Evolutionary conservation across 2,113 vertebrate species (phyloP).

Genomic region (Crotalus viridis): DNA sequence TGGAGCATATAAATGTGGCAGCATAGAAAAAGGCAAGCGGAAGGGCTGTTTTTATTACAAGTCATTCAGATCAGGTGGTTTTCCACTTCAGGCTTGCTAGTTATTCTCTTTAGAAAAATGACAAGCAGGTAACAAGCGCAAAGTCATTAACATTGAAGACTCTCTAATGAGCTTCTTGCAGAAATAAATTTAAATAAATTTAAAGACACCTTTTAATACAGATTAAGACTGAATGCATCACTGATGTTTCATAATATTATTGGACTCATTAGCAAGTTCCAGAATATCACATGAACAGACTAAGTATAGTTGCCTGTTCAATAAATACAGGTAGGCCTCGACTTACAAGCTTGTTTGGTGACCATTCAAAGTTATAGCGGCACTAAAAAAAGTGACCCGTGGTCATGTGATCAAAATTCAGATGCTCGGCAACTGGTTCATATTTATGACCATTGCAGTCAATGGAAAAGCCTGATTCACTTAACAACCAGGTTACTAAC

Average conservation of each 20-base stretch:
- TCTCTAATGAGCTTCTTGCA: slow-evolving; percentile 22
- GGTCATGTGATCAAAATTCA: not conserved
- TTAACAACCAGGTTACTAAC: not conserved
- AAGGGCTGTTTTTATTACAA: slow-evolving; percentile 9
- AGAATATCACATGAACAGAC: not conserved
- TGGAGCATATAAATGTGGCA: not conserved
- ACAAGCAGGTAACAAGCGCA: not conserved
- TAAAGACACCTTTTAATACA: slow-evolving; percentile 4
- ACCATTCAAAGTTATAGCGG: not conserved
- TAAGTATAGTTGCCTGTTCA: not conserved
- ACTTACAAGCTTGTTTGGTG: not conserved
- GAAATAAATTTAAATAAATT: slow-evolving; percentile 19
- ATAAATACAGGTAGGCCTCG: not conserved
- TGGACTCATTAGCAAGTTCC: not conserved
- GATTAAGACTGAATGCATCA: not conserved
- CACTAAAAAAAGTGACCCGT: not conserved
- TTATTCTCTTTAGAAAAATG: slow-evolving; percentile 15
- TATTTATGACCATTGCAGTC: not conserved
- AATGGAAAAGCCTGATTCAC: not conserved
- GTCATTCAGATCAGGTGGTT: not conserved
- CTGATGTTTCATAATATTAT: not conserved
- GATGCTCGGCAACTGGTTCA: not conserved
- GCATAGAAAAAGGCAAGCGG: not conserved
- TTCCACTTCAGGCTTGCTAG: not conserved
- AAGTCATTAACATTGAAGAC: slow-evolving; percentile 2